These are phyloP conservation scores for Silvanus unidentatus DNA, from an alignment of 2,888 invertebrate genomes.

Conservation along the genomic window DNA sequence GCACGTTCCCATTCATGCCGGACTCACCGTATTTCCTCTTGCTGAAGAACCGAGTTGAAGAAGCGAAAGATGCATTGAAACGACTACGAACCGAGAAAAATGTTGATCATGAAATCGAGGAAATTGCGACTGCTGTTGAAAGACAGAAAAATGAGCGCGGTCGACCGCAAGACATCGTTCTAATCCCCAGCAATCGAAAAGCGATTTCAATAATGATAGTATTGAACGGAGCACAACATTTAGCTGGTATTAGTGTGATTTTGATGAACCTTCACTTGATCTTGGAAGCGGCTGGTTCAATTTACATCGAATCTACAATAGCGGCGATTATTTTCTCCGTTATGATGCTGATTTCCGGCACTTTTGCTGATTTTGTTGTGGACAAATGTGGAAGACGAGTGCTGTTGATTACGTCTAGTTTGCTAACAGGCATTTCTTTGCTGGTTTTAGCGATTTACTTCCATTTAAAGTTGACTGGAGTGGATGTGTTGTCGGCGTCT, in stretches of 20 bases:
- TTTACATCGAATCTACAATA: slow-evolving; percentile 29
- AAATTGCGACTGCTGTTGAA: slow-evolving; percentile 37
- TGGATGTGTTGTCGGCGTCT: slow-evolving; percentile 22
- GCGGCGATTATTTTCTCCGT: slow-evolving; percentile 40
- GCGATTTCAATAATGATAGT: slow-evolving; percentile 41
- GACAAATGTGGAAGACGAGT: slow-evolving; percentile 40
- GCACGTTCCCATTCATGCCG: slow-evolving; percentile 34
- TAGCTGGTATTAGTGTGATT: slow-evolving; percentile 42
- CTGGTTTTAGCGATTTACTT: slow-evolving; percentile 38
- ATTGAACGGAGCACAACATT: slow-evolving; percentile 40
- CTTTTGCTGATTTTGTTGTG: slow-evolving; percentile 32
- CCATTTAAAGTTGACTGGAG: slow-evolving; percentile 29
- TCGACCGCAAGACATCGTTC: slow-evolving; percentile 36
- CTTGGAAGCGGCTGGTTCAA: slow-evolving; percentile 34
- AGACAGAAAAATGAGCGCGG: slow-evolving; percentile 39
- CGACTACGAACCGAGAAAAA: slow-evolving; percentile 30
- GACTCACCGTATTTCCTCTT: slow-evolving; percentile 41
- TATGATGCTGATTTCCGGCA: slow-evolving; percentile 38
- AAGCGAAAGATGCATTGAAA: slow-evolving; percentile 33
- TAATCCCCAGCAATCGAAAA: slow-evolving; percentile 39
- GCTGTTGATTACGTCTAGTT: slow-evolving; percentile 35
- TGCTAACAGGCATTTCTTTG: slow-evolving; percentile 36
- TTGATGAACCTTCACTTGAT: slow-evolving; percentile 43
- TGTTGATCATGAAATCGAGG: slow-evolving; percentile 37
- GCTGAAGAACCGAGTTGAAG: slow-evolving; percentile 35